Evolutionary conservation across 37 sponge, comb jelly and placozoan species (phyloP).

Genomic region (Tethya wilhelma): DNA sequence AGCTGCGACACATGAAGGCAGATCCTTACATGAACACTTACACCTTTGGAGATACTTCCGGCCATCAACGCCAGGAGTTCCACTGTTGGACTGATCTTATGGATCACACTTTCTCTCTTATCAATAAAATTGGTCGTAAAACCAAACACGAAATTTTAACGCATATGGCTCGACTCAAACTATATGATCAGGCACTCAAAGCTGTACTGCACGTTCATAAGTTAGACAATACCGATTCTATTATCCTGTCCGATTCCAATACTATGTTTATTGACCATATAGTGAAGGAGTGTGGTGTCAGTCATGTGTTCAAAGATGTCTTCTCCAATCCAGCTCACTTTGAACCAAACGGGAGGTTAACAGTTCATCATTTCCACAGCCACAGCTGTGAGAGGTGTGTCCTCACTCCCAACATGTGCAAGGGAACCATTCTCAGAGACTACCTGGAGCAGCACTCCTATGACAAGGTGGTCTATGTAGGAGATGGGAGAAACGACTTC

Average conservation of each 20-base stretch:
- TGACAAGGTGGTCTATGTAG: conserved; percentile 64
- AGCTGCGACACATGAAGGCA: background rate
- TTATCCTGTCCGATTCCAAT: conserved; percentile 83
- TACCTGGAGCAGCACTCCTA: conserved; percentile 15
- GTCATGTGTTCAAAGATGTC: conserved; percentile 18
- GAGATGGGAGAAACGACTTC: conserved; percentile 75
- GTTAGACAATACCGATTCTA: conserved; percentile 16
- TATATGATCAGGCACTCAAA: conserved; percentile 14
- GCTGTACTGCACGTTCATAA: conserved; percentile 19
- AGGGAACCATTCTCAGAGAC: conserved; percentile 55
- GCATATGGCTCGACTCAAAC: conserved; percentile 30
- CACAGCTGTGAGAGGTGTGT: conserved; percentile 58
- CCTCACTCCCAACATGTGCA: conserved; percentile 74
- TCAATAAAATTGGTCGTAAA: conserved; percentile 27
- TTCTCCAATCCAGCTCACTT: conserved; percentile 80
- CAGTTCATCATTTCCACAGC: conserved; percentile 45
- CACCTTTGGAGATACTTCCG: too few relatives aligned
- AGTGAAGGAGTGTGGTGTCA: conserved; percentile 55
- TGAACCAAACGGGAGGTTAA: conserved; percentile 45
- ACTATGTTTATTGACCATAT: conserved; percentile 67
- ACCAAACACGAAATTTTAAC: conserved; percentile 18
- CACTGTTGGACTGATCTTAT: conserved; percentile 70
- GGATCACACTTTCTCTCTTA: conserved; percentile 27
- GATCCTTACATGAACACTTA: too few relatives aligned
- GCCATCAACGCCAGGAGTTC: background rate